These are phyloP conservation scores for Rhinoptilus africanus DNA, from an alignment of 2,113 vertebrate species.

Conservation along the genomic window DNA sequence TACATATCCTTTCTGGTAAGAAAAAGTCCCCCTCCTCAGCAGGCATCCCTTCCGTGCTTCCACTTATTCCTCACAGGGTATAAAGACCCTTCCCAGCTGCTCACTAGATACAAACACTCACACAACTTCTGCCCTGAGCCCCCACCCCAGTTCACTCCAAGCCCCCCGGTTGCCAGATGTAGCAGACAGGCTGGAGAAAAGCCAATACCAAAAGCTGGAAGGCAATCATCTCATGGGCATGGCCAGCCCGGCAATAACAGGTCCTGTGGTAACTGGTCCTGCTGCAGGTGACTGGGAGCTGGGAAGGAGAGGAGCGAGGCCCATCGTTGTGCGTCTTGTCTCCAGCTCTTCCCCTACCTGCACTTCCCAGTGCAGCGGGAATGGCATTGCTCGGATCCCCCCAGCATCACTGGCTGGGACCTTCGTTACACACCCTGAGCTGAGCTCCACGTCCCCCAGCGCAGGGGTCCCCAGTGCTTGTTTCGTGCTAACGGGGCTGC, in stretches of 20 bases:
- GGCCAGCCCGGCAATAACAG: not conserved
- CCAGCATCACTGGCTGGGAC: not conserved
- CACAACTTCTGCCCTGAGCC: not conserved
- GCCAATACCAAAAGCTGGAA: not conserved
- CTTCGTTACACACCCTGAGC: rapidly evolving
- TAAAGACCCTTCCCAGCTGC: not conserved
- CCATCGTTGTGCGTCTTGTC: not conserved
- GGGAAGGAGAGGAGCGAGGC: not conserved
- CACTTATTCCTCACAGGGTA: not conserved
- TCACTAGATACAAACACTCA: not conserved
- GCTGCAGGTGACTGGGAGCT: not conserved
- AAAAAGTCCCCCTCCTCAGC: not conserved
- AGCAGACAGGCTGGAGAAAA: not conserved
- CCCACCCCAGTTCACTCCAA: not conserved
- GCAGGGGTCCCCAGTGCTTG: not conserved
- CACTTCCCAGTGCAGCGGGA: not conserved
- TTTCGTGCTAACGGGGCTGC: not conserved
- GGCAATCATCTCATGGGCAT: rapidly evolving
- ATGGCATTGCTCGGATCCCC: not conserved
- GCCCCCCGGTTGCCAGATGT: not conserved
- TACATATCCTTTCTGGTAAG: not conserved
- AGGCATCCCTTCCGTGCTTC: not conserved
- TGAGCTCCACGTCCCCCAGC: not conserved
- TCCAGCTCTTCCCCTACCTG: not conserved
- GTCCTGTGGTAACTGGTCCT: not conserved